Evolutionary conservation across 1,140 invertebrate genomes (phyloP), one percentile per base, ranked within the genome.

Genomic region (Tetramorium parvispinum): DNA sequence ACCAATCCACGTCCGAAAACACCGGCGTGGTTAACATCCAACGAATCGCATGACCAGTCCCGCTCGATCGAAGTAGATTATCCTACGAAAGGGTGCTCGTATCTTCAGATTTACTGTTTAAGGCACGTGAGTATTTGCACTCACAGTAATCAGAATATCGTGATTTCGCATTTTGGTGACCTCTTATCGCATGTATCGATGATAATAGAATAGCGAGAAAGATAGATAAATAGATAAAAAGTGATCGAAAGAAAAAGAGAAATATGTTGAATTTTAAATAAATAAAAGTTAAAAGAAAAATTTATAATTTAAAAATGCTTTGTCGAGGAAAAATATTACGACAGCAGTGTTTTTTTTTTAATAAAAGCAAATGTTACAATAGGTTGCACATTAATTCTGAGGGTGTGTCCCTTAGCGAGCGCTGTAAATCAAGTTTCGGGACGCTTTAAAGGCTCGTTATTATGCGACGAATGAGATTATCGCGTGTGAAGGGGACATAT

Each of bases 401-500:
- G 76, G 21, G 49, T 24, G 49, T 49, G 66, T 70, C 78, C 65
- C 65, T 70, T 40, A 65, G 27, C 65, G 49, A 55, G 8, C 11
- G 49, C 37, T 27, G 78, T 51, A 81, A 81, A 81, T 81, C 51
- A 81, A 71, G 49, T 81, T 81, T 81, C 27, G 65, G 78, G 16
- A 55, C 21, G 65, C 37, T 81, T 81, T 71, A 81, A 70, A 71
- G 65, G 65, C 49, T 55, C 78, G 78, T 81, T 81, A 81, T 81
- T 81, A 71, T 43, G 51, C 49, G 78, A 55, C 65, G 49, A 81
- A 81, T 55, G 65, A 55, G 49, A 81, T 81, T 81, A 81, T 81
- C 37, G 63, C 37, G 65, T 81, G 49, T 71, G 49, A 81, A 71
- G 68, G 65, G 78, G 46, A 81, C 78, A 81, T 65, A 81, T 81